A percentile compares a stretch with the other conserved stretches of the same genome.
These are phyloP conservation scores for Aethina tumida DNA, from an alignment of 1,140 invertebrate species.

Conservation along the genomic window DNA sequence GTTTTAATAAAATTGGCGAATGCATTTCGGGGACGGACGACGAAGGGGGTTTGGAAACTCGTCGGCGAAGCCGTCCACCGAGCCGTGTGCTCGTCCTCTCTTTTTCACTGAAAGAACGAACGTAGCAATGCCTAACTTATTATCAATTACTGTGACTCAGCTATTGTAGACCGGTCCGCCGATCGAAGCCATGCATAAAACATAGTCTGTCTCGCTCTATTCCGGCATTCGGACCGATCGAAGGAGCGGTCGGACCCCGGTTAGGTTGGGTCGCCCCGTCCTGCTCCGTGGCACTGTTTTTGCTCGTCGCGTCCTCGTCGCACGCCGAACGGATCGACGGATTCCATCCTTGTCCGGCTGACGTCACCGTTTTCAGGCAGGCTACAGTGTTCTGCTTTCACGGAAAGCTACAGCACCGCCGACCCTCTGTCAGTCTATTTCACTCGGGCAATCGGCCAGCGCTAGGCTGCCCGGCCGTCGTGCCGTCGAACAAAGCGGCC, in stretches of 20 bases:
- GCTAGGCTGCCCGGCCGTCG: constrained; percentile 12
- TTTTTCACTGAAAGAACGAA: no score
- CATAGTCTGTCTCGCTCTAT: constrained; percentile 35
- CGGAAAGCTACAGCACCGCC: constrained; percentile 35
- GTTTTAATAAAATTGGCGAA: no score
- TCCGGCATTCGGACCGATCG: constrained; percentile 36
- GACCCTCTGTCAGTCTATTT: constrained; percentile 38
- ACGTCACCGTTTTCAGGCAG: constrained; percentile 35
- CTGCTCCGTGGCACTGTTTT: no score
- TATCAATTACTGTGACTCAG: constrained; percentile 41
- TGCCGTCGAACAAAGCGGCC: constrained; percentile 30
- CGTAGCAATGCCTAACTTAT: constrained; percentile 37
- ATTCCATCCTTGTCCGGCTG: constrained; percentile 24
- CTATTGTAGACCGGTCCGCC: constrained; percentile 32
- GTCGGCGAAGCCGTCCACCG: no score
- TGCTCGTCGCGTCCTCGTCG: constrained; percentile 21
- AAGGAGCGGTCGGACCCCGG: constrained; percentile 32
- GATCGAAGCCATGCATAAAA: constrained; percentile 36
- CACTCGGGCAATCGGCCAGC: constrained; percentile 32
- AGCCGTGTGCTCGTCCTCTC: no score
- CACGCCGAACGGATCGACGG: not conserved
- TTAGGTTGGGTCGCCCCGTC: constrained; percentile 36
- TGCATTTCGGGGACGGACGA: no score
- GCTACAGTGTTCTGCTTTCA: constrained; percentile 38
- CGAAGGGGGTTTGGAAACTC: no score